A percentile compares a stretch with the other conserved stretches of the same genome.
These are phyloP conservation scores for Apoda limacodes DNA, from an alignment of 2,888 invertebrate genomes.

Conservation along the genomic window DNA sequence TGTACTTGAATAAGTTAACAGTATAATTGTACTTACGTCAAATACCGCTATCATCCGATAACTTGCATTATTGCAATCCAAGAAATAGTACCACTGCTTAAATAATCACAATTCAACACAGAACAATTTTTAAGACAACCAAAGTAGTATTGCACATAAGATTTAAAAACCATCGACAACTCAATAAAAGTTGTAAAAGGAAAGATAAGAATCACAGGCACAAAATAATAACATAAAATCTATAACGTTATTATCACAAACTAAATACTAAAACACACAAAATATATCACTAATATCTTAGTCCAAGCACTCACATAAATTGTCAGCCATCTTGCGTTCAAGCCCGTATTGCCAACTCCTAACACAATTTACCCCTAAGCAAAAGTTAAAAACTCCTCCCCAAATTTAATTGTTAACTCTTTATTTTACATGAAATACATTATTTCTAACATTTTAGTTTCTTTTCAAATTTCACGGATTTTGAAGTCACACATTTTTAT, in stretches of 20 bases:
- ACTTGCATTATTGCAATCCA: slow-evolving; percentile 57
- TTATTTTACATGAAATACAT: too few relatives aligned
- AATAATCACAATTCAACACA: slow-evolving; percentile 66
- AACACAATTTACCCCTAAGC: too few relatives aligned
- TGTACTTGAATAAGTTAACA: slow-evolving; percentile 18
- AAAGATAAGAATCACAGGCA: slow-evolving; percentile 54
- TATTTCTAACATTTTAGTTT: too few relatives aligned
- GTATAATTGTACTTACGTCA: slow-evolving; percentile 45
- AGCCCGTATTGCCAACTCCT: slow-evolving; percentile 42
- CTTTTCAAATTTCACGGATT: too few relatives aligned
- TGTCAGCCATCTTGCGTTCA: slow-evolving; percentile 67
- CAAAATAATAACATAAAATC: slow-evolving; percentile 38
- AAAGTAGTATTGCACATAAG: slow-evolving; percentile 58
- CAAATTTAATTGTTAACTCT: too few relatives aligned
- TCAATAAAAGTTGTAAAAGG: slow-evolving; percentile 58
- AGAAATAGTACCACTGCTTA: slow-evolving; percentile 58
- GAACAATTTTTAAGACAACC: slow-evolving; percentile 58
- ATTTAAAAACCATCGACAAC: slow-evolving; percentile 51
- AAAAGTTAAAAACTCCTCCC: too few relatives aligned
- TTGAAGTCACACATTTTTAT: too few relatives aligned
- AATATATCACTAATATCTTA: slow-evolving; percentile 57
- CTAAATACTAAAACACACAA: slow-evolving; percentile 45
- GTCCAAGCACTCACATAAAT: slow-evolving; percentile 67
- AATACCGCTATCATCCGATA: slow-evolving; percentile 63
- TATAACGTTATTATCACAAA: slow-evolving; percentile 54